phyloP scores from a whole-genome alignment of 1,140 invertebrate genomes.

The Atopsyche davidsoni region DNA sequence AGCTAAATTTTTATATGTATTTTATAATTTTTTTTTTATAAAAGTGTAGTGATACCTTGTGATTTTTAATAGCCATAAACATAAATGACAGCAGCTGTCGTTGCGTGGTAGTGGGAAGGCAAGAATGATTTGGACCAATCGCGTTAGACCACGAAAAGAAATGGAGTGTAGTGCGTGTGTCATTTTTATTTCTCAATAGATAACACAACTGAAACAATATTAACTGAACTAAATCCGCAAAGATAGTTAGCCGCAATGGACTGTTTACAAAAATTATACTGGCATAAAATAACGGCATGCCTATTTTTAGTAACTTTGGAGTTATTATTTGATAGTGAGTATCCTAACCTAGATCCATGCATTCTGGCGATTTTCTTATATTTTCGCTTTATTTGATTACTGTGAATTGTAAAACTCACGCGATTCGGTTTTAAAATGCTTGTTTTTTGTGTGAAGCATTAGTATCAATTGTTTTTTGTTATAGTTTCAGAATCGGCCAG shows the following conservation, averaged over 20 bases:
- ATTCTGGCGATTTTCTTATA: no score
- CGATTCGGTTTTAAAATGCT: slow-evolving; percentile 26
- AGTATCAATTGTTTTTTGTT: slow-evolving; percentile 33
- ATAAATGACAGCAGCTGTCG: slow-evolving; percentile 7
- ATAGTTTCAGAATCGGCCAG: slow-evolving; percentile 57
- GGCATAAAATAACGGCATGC: slow-evolving; percentile 48
- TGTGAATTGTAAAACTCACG: no score
- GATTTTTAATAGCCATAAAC: no score
- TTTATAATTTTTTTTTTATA: no score
- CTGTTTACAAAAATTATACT: slow-evolving; percentile 31
- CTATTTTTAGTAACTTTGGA: slow-evolving; percentile 47
- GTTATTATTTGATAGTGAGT: slow-evolving; percentile 47
- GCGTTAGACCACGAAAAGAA: slow-evolving; percentile 23
- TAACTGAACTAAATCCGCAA: slow-evolving; percentile 10
- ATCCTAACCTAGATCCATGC: slow-evolving; percentile 14
- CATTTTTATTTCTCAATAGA: slow-evolving; percentile 17
- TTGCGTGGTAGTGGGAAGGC: no score
- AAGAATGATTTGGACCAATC: slow-evolving; percentile 24
- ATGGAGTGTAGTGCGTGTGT: slow-evolving; percentile 24
- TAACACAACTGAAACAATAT: slow-evolving; percentile 8
- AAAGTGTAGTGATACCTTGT: no score
- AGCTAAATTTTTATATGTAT: no score
- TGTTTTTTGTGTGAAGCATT: slow-evolving; percentile 20
- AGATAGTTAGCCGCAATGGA: slow-evolving; percentile 19
- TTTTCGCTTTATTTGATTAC: no score